phyloP scores from a whole-genome alignment of 2,888 invertebrate species.

The Tenthredo livida region DNA sequence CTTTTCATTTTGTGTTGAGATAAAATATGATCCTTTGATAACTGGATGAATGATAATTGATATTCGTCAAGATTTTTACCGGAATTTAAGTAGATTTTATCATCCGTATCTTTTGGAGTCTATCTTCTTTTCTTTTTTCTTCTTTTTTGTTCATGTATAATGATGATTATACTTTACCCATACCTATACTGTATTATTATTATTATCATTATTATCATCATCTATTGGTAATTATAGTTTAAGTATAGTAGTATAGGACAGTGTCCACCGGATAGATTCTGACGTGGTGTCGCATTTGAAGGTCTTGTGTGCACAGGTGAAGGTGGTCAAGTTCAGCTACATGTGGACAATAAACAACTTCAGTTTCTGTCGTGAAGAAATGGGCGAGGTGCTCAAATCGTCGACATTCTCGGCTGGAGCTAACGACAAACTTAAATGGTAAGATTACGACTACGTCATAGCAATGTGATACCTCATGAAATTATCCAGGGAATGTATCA shows the following conservation, averaged over 20 bases:
- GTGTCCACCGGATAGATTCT: slow-evolving; percentile 68
- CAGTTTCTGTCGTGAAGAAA: slow-evolving; percentile 99
- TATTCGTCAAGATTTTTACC: not conserved
- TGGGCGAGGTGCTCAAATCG: slow-evolving; percentile 99
- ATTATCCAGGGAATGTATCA: not conserved
- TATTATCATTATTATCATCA: too few species aligned
- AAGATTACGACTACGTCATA: slow-evolving; percentile 65
- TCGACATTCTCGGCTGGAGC: slow-evolving; percentile 99
- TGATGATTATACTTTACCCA: not conserved
- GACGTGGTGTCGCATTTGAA: slow-evolving; percentile 73
- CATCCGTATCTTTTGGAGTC: not conserved
- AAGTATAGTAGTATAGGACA: slow-evolving; percentile 53
- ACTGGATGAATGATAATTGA: too few species aligned
- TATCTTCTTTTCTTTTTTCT: not conserved
- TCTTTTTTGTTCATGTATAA: not conserved
- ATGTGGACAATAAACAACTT: slow-evolving; percentile 99
- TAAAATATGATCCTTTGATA: too few species aligned
- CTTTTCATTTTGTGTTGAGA: not conserved
- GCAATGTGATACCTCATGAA: not conserved
- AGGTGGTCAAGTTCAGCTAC: slow-evolving; percentile 99
- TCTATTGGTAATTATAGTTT: slow-evolving; percentile 17
- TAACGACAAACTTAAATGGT: slow-evolving; percentile 99
- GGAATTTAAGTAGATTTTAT: not conserved
- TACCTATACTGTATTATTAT: not conserved
- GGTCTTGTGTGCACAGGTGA: slow-evolving; percentile 87